These are phyloP conservation scores for Bombus pascuorum DNA, from an alignment of 1,140 invertebrate species.

Conservation along the genomic window DNA sequence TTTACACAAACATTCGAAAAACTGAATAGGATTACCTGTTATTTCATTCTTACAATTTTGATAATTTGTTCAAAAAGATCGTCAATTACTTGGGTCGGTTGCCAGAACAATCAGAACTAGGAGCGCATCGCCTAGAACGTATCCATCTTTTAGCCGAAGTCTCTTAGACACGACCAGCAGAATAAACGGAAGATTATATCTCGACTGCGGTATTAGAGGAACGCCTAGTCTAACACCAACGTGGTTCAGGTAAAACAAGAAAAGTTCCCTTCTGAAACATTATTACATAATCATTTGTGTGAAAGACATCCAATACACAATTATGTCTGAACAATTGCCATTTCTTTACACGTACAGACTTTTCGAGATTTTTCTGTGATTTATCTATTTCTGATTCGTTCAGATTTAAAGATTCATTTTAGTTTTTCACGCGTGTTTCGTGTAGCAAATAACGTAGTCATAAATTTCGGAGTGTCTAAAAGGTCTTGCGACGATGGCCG, in stretches of 20 bases:
- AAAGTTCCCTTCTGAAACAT: background rate
- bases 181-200: constrained; percentile 83
- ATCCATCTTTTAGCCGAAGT: constrained; percentile 79
- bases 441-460: background rate
- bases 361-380: too few relatives aligned
- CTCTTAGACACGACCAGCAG: constrained; percentile 79
- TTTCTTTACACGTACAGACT: background rate
- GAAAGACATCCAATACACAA: too few relatives aligned
- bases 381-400: too few relatives aligned
- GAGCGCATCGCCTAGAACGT: constrained; percentile 78
- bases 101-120: constrained; percentile 79
- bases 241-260: constrained; percentile 83
- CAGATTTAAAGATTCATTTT: background rate
- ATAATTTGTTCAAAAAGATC: constrained; percentile 17
- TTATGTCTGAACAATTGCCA: background rate
- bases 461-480: background rate
- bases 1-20: background rate
- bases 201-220: constrained; percentile 83
- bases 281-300: too few relatives aligned
- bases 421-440: background rate
- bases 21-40: background rate
- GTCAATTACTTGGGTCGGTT: constrained; percentile 60
- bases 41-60: background rate
- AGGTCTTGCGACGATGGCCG: background rate
- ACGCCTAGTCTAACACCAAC: constrained; percentile 84